A percentile compares a stretch with the other conserved stretches of the same genome.
phyloP scores from a whole-genome alignment of 2,888 invertebrate species.

The Microplitis manilae region DNA sequence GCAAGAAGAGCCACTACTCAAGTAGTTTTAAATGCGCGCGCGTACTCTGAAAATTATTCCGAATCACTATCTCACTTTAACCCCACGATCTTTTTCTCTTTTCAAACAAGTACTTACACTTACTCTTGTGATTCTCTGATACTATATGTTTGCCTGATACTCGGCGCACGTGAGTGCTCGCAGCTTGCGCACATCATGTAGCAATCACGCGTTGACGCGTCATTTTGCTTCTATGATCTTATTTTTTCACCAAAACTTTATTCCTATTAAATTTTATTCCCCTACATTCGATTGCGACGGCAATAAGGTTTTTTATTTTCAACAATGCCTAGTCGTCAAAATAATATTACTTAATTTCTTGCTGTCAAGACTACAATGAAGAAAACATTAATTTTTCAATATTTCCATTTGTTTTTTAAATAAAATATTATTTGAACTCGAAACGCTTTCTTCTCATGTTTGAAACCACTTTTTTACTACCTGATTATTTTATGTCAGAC shows the following conservation, averaged over 20 bases:
- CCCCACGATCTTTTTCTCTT: conserved; percentile 15
- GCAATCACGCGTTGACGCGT: conserved; percentile 37
- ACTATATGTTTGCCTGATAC: conserved; percentile 54
- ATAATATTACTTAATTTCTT: background rate
- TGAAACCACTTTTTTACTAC: background rate
- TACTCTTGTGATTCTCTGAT: conserved; percentile 30
- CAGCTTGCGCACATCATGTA: conserved; percentile 52
- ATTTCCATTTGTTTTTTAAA: background rate
- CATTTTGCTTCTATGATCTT: conserved; percentile 2
- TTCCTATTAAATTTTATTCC: background rate
- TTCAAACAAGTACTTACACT: background rate
- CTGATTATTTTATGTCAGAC: background rate
- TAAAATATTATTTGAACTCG: background rate
- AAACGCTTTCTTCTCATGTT: conserved; percentile 38
- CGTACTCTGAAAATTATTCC: conserved; percentile 17
- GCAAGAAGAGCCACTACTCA: conserved; percentile 28
- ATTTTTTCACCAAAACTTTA: background rate
- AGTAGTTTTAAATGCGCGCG: conserved; percentile 37
- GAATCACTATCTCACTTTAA: conserved; percentile 16
- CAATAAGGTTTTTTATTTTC: no score
- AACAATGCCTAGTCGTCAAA: background rate
- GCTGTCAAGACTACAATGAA: background rate
- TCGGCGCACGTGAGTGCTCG: conserved; percentile 56
- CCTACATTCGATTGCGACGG: no score
- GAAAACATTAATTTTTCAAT: conserved; percentile 1